Evolutionary conservation across 2,797 vertebrate species (phyloP), one percentile per base, ranked within the genome.

Genomic region (Enteromius trimaculatus): DNA sequence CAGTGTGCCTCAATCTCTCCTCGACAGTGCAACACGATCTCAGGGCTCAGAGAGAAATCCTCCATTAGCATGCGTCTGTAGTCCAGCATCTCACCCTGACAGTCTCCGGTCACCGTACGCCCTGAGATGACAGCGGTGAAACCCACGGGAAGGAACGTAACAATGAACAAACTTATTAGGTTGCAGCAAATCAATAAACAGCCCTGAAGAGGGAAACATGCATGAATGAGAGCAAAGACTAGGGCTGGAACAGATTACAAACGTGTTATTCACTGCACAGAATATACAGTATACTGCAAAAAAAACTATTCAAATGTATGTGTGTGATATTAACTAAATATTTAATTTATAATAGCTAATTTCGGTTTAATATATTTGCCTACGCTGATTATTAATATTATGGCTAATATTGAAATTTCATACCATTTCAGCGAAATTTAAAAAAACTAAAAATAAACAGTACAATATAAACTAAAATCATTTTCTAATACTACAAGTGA

Each of bases 61-160:
- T 97, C 96, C 95, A 97, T 96, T 78, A 97, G 89, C 96, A 97
- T 97, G 79, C 95, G 95, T 10, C 96, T 90, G 91, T 97, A 97
- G 88, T 97, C 96, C 84, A 96, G 64, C 96, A 97, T 97, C 77
- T 97, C 96, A 0, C 95, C 96, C 89, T 97, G 96, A 90, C 96
- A 97, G 84, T 97, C 96, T 0, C 96, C 96, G 89, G 95, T 96
- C 85, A 97, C 96, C 4, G 93, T 93, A 3, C 87, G 87, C 0
- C 89, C 85, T 88, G 55, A 19, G 31, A 55, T 44, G 13, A 47
- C 42, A 64, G n/a, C 13, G 6, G 16, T 10, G 8, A 21, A 51
- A 66, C 42, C 69, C 47, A 69, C 29, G 16, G 29, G 26, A 26
- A 51, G 44, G 11, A 65, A 78, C 16, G 44, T 4, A 26, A 31